These are phyloP conservation scores for Alces alces DNA, from an alignment of 2,113 vertebrate genomes.

Conservation along the genomic window DNA sequence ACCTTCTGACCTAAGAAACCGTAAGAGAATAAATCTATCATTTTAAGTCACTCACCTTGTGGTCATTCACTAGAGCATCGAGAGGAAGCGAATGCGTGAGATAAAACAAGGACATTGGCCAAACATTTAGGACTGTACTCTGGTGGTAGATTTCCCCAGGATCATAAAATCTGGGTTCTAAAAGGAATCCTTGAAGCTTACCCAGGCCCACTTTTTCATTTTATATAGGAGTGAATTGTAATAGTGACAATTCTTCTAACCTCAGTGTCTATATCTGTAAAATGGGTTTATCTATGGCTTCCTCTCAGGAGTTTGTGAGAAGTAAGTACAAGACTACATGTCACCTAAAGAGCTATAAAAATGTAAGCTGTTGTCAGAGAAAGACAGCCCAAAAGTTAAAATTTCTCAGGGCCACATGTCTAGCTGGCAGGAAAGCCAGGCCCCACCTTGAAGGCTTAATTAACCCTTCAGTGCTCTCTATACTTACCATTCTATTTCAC, in stretches of 20 bases:
- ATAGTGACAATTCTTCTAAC: background rate
- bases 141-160: background rate
- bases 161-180: background rate
- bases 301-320: background rate
- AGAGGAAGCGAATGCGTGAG: fast-evolving
- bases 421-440: background rate
- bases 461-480: background rate
- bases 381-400: background rate
- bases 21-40: background rate
- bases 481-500: background rate
- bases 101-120: background rate
- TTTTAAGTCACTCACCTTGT: background rate
- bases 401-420: background rate
- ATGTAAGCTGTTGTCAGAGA: background rate
- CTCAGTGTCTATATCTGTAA: background rate
- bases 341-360: background rate
- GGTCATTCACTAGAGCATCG: background rate
- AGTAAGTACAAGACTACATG: background rate
- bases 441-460: background rate
- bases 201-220: background rate
- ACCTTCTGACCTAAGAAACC: background rate
- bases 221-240: background rate
- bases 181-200: background rate
- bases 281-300: background rate
- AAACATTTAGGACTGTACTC: background rate